Base-by-base conservation (phyloP, 2,888 invertebrate species). In the Tenthredo amoena region DNA sequence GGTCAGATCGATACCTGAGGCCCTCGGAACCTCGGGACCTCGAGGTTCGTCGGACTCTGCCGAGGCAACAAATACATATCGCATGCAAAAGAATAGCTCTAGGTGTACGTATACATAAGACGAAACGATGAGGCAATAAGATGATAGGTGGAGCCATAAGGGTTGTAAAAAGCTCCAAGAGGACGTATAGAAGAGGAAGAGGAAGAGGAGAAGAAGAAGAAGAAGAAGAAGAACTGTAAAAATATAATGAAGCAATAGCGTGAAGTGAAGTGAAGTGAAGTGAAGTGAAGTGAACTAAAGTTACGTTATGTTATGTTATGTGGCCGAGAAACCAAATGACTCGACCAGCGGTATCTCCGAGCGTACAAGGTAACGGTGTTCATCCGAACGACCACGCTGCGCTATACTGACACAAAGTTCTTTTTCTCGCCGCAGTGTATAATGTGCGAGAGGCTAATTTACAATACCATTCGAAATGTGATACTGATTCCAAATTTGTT, bases 261-360 rank as follows among this genome's bases (percentile, higher is more conserved):
- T 37, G 18, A 37, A 37, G 37, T 7, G 15, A 31, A 37, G 31
- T n/a, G 15, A n/a, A n/a, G n/a, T n/a, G n/a, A 47, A 26, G 76
- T n/a, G n/a, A 40, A n/a, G 72, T n/a, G 10, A 74, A 18, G 74
- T 26, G 3, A 72, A 37, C 40, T 21, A 5, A 72, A 37, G 76
- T 26, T 6, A 55, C n/a, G 31, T 68, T 34, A 83, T 7, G 68
- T 82, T 40, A 82, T 62, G 83, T 47, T 83, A 83, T 26, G 85
- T 91, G 92, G 91, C 92, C 92, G 92, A 92, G 91, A 92, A 92
- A 93, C 92, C 92, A 91, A 91, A 91, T 92, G 91, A 92, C 92
- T 92, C 88, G 91, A 88, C 89, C 90, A 90, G 47, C 71, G 83
- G 47, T 83, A 68, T 68, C 34, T 90, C 88, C 89, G 86, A 88